phyloP scores from a whole-genome alignment of 2,888 invertebrate genomes.

The Phlogophora meticulosa region DNA sequence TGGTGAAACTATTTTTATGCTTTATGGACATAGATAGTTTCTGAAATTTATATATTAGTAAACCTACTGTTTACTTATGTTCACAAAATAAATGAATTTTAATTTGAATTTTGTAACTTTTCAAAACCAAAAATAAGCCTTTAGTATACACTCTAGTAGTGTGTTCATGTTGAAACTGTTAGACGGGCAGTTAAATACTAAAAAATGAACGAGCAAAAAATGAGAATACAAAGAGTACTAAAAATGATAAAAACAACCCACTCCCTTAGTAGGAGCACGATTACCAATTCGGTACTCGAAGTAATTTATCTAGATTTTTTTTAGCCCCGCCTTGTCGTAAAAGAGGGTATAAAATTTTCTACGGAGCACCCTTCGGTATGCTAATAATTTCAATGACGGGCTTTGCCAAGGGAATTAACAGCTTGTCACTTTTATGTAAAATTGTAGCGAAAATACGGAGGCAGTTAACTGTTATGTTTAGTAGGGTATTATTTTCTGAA shows the following conservation, averaged over 20 bases:
- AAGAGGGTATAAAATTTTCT: conserved; percentile 41
- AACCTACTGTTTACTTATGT: too few species aligned
- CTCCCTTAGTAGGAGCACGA: conserved; percentile 14
- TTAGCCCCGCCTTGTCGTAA: conserved; percentile 20
- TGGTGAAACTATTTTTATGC: too few species aligned
- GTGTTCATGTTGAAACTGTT: not conserved
- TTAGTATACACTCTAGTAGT: too few species aligned
- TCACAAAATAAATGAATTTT: too few species aligned
- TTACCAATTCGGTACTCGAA: conserved; percentile 21
- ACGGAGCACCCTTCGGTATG: conserved; percentile 35
- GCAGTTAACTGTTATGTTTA: conserved; percentile 19
- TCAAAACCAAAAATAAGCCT: too few species aligned
- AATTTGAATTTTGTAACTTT: too few species aligned
- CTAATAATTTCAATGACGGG: conserved; percentile 53
- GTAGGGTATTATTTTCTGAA: not conserved
- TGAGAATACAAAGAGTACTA: conserved; percentile 3
- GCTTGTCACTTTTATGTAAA: conserved; percentile 48
- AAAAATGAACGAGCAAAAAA: not conserved
- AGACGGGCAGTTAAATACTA: not conserved
- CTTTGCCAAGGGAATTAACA: conserved; percentile 42
- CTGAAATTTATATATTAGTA: too few species aligned
- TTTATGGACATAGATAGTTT: too few species aligned
- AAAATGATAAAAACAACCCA: conserved; percentile 19
- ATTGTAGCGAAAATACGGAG: conserved; percentile 29
- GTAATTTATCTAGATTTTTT: conserved; percentile 31